Conservation (phyloP, 2,797 vertebrate genomes). For the Agapornis canus region DNA sequence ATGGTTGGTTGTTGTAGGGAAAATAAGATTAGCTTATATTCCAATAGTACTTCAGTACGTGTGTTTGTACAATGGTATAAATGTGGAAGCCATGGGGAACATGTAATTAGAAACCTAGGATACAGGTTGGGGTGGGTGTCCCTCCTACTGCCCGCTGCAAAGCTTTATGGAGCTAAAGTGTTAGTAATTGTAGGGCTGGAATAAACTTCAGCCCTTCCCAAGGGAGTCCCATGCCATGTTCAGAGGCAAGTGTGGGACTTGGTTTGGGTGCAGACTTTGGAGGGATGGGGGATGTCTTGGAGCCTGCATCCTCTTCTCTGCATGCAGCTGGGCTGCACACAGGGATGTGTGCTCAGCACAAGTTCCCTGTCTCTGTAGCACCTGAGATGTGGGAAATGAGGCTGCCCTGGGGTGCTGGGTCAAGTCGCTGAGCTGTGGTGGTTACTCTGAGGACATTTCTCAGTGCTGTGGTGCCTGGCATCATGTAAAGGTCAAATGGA, state of each 20-base stretch:
- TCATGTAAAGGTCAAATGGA: accelerated
- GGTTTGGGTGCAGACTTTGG: background rate
- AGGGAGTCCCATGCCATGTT: background rate
- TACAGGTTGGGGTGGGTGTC: accelerated
- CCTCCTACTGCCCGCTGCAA: background rate
- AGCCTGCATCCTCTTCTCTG: background rate
- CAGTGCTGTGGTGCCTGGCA: background rate
- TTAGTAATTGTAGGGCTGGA: background rate
- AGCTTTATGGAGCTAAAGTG: too few species aligned
- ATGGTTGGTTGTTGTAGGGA: background rate
- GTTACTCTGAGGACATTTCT: accelerated
- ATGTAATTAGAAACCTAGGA: background rate
- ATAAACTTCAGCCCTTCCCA: background rate
- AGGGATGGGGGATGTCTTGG: accelerated
- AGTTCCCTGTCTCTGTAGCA: too few species aligned
- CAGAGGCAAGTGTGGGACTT: background rate
- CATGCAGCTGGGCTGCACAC: accelerated
- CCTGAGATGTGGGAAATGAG: background rate
- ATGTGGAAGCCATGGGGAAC: background rate
- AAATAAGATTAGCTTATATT: background rate
- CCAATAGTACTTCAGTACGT: background rate
- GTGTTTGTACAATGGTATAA: background rate
- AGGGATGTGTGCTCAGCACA: accelerated
- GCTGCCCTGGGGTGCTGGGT: background rate
- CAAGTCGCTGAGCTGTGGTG: accelerated